A percentile compares a stretch with the other conserved stretches of the same genome.
These are phyloP conservation scores for Limnephilus marmoratus DNA, from an alignment of 2,888 invertebrate species.

Conservation along the genomic window DNA sequence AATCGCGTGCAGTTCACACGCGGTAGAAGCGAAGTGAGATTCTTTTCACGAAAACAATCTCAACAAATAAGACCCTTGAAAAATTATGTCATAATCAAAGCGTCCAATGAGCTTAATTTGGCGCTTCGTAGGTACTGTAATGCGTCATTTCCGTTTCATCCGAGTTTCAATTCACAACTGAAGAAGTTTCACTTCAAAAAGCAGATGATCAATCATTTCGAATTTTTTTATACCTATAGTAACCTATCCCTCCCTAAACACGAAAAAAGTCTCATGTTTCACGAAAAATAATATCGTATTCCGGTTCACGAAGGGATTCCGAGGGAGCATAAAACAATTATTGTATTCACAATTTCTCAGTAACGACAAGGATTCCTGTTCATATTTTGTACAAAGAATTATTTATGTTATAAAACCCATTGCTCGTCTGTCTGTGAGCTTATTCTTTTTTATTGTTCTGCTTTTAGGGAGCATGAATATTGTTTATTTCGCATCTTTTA, in stretches of 20 bases:
- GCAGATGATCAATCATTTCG: background rate
- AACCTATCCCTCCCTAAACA: background rate
- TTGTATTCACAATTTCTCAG: background rate
- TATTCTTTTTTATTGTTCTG: background rate
- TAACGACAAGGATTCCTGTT: background rate
- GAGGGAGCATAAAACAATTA: background rate
- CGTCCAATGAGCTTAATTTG: too few relatives aligned
- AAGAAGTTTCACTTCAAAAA: too few relatives aligned
- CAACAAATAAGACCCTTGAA: too few relatives aligned
- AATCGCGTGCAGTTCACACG: too few relatives aligned
- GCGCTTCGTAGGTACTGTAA: too few relatives aligned
- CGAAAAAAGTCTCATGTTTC: background rate
- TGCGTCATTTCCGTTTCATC: too few relatives aligned
- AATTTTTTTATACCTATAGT: background rate
- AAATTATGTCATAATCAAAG: too few relatives aligned
- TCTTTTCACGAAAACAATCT: too few relatives aligned
- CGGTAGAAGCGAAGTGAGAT: too few relatives aligned
- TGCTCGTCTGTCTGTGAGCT: background rate
- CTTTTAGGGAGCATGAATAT: background rate
- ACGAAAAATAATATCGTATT: background rate
- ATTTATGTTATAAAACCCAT: background rate
- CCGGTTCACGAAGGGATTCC: constrained; percentile 21
- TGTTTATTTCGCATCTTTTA: background rate
- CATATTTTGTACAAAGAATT: background rate
- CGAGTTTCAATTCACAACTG: too few relatives aligned